Base-by-base conservation (phyloP, 1,140 invertebrate genomes). In the Saxidomus purpurata region DNA sequence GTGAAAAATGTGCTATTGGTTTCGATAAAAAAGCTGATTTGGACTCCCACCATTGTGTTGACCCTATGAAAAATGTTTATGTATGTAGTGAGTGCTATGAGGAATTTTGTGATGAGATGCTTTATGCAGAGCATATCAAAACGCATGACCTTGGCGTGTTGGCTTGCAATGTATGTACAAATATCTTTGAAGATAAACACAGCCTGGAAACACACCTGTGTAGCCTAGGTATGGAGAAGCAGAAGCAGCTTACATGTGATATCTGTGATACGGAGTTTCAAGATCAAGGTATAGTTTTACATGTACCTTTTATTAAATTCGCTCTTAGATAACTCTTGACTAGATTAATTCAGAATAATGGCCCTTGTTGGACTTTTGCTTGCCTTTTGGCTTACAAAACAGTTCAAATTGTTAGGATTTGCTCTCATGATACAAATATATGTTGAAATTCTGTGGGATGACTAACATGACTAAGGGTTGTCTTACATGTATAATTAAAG, bases 1-100 rank as follows among this genome's bases (percentile, higher is more conserved):
- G 94, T 89, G 55, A 90, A 34, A 59, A 93, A 13, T 95, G 94
- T 84, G 71, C 76, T 55, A 74, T 85, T 49, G 82, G 83, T 0
- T 90, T 90, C 86, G 71, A 84, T 34, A 67, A 61, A 31, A 76
- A 76, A 52, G 47, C n/a, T 55, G 71, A 76, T 19, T 67, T 90
- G 15, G 76, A 90, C 25, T 47, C 19, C 28, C 89, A 90, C 36
- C 71, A 90, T 25, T 88, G 86, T 71, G 38, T 79, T 52, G 86
- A 77, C 19, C 59, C 74, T 13, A 40, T 74, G n/a, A 79, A 67
- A 43, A 81, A 71, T 81, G 63, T 81, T 15, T 88, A 80, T 43
- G 55, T 88, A 11, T 88, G 86, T 38, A 71, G 76, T 88, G 86
- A 88, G 25, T 88, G 86, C 36, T 88, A 59, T 69, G 86, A 88